A percentile compares a stretch with the other conserved stretches of the same genome.
Evolutionary conservation across 2,797 vertebrate species (phyloP).

Genomic region (Xiphorhynchus erythropygius): DNA sequence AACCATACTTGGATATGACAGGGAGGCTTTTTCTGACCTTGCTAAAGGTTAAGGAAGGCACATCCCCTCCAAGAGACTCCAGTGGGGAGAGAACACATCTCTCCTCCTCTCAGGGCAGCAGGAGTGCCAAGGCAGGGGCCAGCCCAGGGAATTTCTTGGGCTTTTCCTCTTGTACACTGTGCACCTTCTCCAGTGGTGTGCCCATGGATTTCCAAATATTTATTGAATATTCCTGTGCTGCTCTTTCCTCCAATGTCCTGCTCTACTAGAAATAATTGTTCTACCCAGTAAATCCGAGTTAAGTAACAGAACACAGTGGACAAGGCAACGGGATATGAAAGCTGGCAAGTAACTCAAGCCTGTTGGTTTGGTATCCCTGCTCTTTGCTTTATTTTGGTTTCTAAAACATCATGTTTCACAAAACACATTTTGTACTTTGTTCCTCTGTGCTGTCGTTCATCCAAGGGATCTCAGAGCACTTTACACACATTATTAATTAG

Average conservation of each 20-base stretch:
- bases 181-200: fast-evolving
- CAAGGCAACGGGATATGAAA: neutral
- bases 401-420: neutral
- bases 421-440: neutral
- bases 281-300: neutral
- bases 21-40: neutral
- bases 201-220: neutral
- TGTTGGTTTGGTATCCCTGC: neutral
- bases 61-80: neutral
- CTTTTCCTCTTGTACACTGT: neutral
- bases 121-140: neutral
- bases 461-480: constrained; percentile 4
- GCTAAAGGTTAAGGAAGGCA: neutral
- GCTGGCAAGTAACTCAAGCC: neutral
- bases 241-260: neutral
- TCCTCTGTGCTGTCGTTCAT: neutral
- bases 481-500: constrained; percentile 41
- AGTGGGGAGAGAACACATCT: neutral
- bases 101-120: neutral
- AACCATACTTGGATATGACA: neutral
- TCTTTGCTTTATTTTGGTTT: neutral
- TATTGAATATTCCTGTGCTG: neutral
- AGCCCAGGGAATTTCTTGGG: neutral
- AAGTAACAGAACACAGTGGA: neutral
- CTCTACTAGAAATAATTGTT: neutral